A percentile compares a stretch with the other conserved stretches of the same genome.
Conservation (phyloP, 2,888 invertebrate species). For the Drosophila mimica region DNA sequence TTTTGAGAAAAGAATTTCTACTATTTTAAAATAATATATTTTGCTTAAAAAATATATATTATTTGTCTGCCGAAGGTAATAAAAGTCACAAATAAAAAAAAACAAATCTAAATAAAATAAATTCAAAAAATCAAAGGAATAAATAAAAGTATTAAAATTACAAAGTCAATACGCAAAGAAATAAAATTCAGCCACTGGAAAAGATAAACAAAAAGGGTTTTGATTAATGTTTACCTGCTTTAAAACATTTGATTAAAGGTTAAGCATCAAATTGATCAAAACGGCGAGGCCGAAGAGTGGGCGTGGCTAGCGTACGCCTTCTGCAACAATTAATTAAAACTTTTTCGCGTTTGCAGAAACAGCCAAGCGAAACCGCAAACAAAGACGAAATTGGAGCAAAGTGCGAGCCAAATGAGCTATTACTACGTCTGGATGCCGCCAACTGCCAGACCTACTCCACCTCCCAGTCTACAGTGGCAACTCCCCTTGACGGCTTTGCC, state of each 20-base stretch:
- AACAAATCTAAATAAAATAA: not conserved
- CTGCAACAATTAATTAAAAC: conserved; percentile 79
- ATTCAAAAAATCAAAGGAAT: not conserved
- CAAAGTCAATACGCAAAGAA: conserved; percentile 6
- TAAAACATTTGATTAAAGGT: conserved; percentile 49
- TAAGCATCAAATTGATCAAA: conserved; percentile 16
- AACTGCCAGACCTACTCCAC: not conserved
- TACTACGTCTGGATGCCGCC: not conserved
- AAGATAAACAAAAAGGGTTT: conserved; percentile 8
- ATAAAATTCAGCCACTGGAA: not conserved
- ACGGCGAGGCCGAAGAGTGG: not conserved
- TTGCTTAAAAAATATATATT: not conserved
- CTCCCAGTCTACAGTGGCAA: not conserved
- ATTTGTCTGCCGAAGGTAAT: not conserved
- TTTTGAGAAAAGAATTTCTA: not conserved
- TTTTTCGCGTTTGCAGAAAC: conserved; percentile 65
- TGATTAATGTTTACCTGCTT: conserved; percentile 7
- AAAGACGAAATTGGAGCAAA: conserved; percentile 71
- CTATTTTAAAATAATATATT: not conserved
- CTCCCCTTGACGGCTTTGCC: conserved; percentile 23
- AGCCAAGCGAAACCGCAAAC: conserved; percentile 74
- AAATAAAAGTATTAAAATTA: not conserved
- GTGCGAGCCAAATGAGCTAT: conserved; percentile 13
- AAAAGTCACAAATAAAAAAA: not conserved
- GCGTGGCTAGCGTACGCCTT: conserved; percentile 30